These are phyloP conservation scores for Noctua janthina DNA, from an alignment of 2,888 invertebrate genomes.

Conservation along the genomic window DNA sequence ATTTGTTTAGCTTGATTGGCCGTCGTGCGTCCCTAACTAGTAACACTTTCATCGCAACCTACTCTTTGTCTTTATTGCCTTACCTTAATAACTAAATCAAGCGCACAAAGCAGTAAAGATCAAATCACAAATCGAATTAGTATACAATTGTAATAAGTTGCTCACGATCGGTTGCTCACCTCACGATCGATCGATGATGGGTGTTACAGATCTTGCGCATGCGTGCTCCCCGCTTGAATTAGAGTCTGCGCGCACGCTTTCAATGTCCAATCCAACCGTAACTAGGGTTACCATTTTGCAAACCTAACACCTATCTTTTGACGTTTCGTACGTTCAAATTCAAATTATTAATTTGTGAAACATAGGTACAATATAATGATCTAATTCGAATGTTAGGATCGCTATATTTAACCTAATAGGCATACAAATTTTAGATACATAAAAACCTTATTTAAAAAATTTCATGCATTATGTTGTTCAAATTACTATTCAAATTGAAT, in stretches of 20 bases:
- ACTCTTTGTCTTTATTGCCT: constrained; percentile 12
- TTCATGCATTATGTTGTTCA: no score
- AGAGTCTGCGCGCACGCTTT: constrained; percentile 67
- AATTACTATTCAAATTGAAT: no score
- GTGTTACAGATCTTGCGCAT: constrained; percentile 67
- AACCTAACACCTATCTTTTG: background rate
- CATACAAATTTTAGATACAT: no score
- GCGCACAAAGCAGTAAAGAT: constrained; percentile 46
- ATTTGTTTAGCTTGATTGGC: no score
- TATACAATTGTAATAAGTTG: constrained; percentile 65
- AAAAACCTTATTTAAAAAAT: no score
- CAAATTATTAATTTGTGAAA: no score
- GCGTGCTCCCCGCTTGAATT: constrained; percentile 59
- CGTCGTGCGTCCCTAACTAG: background rate
- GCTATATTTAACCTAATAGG: no score
- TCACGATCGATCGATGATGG: constrained; percentile 51
- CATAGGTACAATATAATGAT: no score
- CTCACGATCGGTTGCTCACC: constrained; percentile 64
- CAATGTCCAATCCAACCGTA: constrained; percentile 64
- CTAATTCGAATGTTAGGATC: no score
- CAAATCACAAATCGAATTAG: constrained; percentile 58
- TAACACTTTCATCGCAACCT: background rate
- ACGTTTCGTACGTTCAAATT: background rate
- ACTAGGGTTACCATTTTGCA: constrained; percentile 39
- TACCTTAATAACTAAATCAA: constrained; percentile 58